Conservation (phyloP, 2,888 invertebrate species). For the Agonopterix subpropinquella region DNA sequence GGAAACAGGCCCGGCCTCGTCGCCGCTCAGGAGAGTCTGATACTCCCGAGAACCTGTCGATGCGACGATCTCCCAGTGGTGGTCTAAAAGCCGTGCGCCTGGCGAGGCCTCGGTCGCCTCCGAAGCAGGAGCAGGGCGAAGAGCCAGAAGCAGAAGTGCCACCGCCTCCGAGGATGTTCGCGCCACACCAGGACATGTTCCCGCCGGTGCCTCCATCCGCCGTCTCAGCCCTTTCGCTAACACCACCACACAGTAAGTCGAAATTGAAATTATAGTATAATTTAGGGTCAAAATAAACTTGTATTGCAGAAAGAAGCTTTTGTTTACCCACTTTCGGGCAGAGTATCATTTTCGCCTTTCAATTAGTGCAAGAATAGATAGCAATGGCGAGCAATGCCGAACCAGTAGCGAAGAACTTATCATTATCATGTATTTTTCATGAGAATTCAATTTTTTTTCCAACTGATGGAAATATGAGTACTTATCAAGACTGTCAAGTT, state of each 20-base stretch:
- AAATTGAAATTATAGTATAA: no score
- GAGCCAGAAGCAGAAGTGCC: slow-evolving; percentile 68
- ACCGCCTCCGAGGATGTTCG: slow-evolving; percentile 74
- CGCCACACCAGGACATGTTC: slow-evolving; percentile 79
- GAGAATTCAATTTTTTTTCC: no score
- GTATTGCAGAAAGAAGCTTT: no score
- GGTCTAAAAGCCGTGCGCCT: slow-evolving; percentile 60
- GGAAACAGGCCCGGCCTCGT: slow-evolving; percentile 91
- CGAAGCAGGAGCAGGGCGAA: slow-evolving; percentile 52
- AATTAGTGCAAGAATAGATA: no score
- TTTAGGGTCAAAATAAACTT: no score
- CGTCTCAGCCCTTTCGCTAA: slow-evolving; percentile 84
- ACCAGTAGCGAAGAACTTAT: no score
- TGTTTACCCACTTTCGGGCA: no score
- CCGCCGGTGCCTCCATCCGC: slow-evolving; percentile 81
- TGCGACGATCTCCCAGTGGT: slow-evolving; percentile 69
- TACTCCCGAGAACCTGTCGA: slow-evolving; percentile 77
- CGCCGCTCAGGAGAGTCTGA: slow-evolving; percentile 86
- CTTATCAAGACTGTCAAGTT: no score
- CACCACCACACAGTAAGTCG: slow-evolving; percentile 88
- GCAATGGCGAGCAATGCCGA: no score
- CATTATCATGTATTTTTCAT: no score
- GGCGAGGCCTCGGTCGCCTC: slow-evolving; percentile 55
- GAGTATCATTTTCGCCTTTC: no score
- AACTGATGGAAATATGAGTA: no score